Base-by-base conservation (phyloP, 2,888 invertebrate species). In the Bedellia somnulentella region DNA sequence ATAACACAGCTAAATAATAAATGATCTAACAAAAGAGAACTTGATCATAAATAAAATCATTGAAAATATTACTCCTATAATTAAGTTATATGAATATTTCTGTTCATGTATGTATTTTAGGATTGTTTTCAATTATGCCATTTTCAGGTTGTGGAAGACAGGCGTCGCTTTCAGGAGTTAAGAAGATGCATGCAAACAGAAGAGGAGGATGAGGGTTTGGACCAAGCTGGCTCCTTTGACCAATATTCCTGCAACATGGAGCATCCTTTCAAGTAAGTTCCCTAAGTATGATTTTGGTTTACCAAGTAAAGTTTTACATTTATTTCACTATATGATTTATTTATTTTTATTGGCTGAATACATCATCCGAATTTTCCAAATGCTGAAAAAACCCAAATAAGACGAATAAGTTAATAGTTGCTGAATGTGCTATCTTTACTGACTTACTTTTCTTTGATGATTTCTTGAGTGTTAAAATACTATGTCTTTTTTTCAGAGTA, bases 111-210 rank as follows among this genome's bases (percentile, higher is more conserved):
- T n/a, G n/a, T n/a, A n/a, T n/a, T n/a, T n/a, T n/a, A n/a, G n/a
- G n/a, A n/a, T n/a, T n/a, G n/a, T n/a, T n/a, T n/a, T n/a, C n/a
- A n/a, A n/a, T n/a, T n/a, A n/a, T n/a, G n/a, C n/a, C n/a, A n/a
- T n/a, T n/a, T n/a, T n/a, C n/a, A n/a, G 79, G 79, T 80, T 32
- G 79, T 78, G 41, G 63, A 77, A 49, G 86, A 87, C 30, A 80
- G 91, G 36, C 80, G 83, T 44, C 81, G 86, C 52, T 90, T 93
- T 64, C 86, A 89, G 52, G 92, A 94, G 68, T 68, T 92, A 37
- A 81, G 93, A 30, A 85, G 89, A 54, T 84, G 86, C 50, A 86
- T 93, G 82, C 89, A 92, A 73, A 88, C 87, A 5, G 93, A 90
- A 52, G 92, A 91, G 52, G 92, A 92, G 47, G 92, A 91, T 48